Conservation (phyloP, 2,888 invertebrate species). For the Autographa pulchrina region DNA sequence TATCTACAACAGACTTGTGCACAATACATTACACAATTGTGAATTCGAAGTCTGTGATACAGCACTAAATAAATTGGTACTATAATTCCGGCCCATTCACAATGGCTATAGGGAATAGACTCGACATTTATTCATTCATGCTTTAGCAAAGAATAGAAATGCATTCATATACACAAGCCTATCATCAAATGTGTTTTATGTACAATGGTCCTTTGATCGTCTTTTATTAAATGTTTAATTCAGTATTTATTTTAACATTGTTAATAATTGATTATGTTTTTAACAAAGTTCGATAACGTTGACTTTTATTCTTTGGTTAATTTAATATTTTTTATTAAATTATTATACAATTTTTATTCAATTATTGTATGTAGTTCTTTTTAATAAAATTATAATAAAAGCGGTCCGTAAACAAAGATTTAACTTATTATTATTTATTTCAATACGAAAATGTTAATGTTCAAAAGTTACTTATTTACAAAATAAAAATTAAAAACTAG, state of each 20-base stretch:
- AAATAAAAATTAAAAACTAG: too few species aligned
- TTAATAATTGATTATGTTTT: neutral
- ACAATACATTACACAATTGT: constrained; percentile 58
- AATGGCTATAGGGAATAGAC: constrained; percentile 40
- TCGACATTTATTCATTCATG: constrained; percentile 26
- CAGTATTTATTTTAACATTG: neutral
- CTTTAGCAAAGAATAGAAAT: constrained; percentile 31
- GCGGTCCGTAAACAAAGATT: neutral
- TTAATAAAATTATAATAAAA: neutral
- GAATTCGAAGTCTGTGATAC: constrained; percentile 58
- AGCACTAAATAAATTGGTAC: constrained; percentile 62
- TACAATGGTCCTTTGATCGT: neutral
- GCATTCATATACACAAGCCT: constrained; percentile 21
- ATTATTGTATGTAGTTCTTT: neutral
- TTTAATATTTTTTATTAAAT: too few species aligned
- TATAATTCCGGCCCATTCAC: constrained; percentile 64
- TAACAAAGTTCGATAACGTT: neutral
- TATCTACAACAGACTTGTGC: constrained; percentile 35
- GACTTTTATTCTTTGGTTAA: neutral
- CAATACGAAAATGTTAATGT: neutral
- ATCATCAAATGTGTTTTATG: neutral
- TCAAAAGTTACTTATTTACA: too few species aligned
- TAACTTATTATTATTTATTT: neutral
- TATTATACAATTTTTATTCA: neutral
- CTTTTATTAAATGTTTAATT: neutral